phyloP scores from a whole-genome alignment of 2,888 invertebrate species.

The Trichopoda pennipes region DNA sequence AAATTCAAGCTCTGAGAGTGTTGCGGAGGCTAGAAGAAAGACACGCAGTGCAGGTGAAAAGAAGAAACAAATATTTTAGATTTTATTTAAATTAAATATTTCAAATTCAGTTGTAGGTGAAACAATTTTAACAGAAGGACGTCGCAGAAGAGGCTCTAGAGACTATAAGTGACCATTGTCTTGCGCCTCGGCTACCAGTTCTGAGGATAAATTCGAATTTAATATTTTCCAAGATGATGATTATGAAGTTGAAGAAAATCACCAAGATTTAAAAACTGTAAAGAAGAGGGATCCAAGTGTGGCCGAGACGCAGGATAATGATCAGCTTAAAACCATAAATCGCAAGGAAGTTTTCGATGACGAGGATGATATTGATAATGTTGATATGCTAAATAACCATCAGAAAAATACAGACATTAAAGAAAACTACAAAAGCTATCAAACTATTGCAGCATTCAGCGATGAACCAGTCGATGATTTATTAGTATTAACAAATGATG shows the following conservation, averaged over 20 bases:
- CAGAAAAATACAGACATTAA: constrained; percentile 14
- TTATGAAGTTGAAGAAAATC: constrained; percentile 73
- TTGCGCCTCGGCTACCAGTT: constrained; percentile 81
- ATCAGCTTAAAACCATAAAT: constrained; percentile 55
- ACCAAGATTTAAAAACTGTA: constrained; percentile 61
- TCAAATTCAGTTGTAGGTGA: constrained; percentile 77
- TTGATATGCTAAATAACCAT: constrained; percentile 14
- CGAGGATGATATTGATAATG: constrained; percentile 54
- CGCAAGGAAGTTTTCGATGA: constrained; percentile 50
- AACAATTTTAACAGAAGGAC: constrained; percentile 77
- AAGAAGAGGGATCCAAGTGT: constrained; percentile 67
- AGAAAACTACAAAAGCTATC: constrained; percentile 36
- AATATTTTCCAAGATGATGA: constrained; percentile 69
- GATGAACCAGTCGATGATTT: constrained; percentile 69
- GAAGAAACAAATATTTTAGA: no score
- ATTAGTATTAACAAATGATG: constrained; percentile 62
- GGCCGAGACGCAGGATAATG: constrained; percentile 76
- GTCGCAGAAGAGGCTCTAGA: constrained; percentile 85
- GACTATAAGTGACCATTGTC: constrained; percentile 88
- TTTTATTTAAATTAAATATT: background rate
- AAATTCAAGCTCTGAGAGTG: constrained; percentile 72
- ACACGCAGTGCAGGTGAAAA: constrained; percentile 86
- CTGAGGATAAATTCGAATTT: constrained; percentile 71
- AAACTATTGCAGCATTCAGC: constrained; percentile 48
- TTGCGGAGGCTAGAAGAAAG: constrained; percentile 82